Evolutionary conservation across 2,797 vertebrate genomes (phyloP).

Genomic region (Enteromius viviparus): DNA sequence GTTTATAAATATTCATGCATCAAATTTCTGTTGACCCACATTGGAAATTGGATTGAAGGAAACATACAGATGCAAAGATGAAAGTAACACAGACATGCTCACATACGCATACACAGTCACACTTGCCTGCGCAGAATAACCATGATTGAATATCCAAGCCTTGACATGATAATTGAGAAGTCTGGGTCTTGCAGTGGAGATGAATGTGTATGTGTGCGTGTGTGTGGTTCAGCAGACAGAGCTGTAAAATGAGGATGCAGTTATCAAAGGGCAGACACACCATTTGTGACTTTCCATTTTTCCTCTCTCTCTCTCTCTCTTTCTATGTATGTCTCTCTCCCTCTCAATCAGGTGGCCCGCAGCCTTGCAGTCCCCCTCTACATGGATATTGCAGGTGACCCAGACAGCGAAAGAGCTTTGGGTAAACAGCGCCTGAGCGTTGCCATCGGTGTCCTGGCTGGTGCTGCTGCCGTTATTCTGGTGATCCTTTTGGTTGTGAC

Average conservation of each 20-base stretch:
- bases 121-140: conserved; percentile 42
- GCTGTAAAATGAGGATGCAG: conserved; percentile 44
- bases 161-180: conserved; percentile 57
- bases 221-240: conserved; percentile 36
- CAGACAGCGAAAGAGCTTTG: conserved; percentile 86
- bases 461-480: conserved; percentile 90
- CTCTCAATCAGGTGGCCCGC: conserved; percentile 79
- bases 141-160: conserved; percentile 54
- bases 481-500: conserved; percentile 93
- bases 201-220: conserved; percentile 27
- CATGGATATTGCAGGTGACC: conserved; percentile 93
- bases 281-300: conserved; percentile 31
- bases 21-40: conserved; percentile 41
- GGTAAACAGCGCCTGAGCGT: conserved; percentile 94
- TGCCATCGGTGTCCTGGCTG: conserved; percentile 91
- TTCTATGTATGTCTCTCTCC: conserved; percentile 17
- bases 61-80: conserved; percentile 45
- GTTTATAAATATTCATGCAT: conserved; percentile 52
- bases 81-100: conserved; percentile 25
- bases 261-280: conserved; percentile 45
- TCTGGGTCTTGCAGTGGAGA: conserved; percentile 38
- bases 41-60: conserved; percentile 30
- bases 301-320: conserved; percentile 5
- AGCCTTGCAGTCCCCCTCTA: conserved; percentile 90
- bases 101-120: conserved; percentile 40